Evolutionary conservation across 2,888 invertebrate genomes (phyloP).

Genomic region (Drosophila monieri): DNA sequence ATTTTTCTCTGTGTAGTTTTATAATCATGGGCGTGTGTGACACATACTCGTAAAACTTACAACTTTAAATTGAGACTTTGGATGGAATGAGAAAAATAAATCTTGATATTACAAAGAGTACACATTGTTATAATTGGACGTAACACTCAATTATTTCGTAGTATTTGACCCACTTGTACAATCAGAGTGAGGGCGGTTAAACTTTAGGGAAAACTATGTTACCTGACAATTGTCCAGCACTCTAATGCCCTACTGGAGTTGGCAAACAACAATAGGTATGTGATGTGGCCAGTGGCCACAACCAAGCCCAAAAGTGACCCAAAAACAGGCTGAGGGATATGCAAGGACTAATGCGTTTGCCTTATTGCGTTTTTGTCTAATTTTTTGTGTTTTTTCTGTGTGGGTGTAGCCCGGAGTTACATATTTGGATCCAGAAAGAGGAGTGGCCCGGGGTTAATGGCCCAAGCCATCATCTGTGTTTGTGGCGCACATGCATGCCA

Average conservation of each 20-base stretch:
- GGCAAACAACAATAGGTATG: conserved; percentile 36
- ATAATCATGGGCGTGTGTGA: not conserved
- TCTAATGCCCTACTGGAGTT: conserved; percentile 20
- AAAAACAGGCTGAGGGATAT: conserved; percentile 3
- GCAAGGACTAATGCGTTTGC: conserved; percentile 29
- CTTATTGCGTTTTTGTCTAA: conserved; percentile 9
- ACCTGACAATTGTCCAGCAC: conserved; percentile 1
- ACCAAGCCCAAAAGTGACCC: conserved; percentile 25
- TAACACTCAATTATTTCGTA: conserved; percentile 1
- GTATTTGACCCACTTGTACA: not conserved
- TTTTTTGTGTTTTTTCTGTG: conserved; percentile 11
- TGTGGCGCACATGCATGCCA: conserved; percentile 42
- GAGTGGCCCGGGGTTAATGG: conserved; percentile 47
- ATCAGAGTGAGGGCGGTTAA: not conserved
- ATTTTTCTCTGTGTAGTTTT: not conserved
- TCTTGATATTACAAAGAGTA: not conserved
- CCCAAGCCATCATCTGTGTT: conserved; percentile 37
- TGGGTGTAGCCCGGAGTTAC: conserved; percentile 19
- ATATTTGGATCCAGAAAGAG: conserved; percentile 9
- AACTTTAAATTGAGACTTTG: not conserved
- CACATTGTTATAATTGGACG: not conserved
- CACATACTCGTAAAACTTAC: not conserved
- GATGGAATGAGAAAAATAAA: not conserved
- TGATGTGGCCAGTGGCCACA: conserved; percentile 10
- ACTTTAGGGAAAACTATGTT: not conserved